Percentiles rank a stretch among this genome's conserved stretches.
phyloP scores from a whole-genome alignment of 2,797 vertebrate genomes.

The Mastacembelus armatus region DNA sequence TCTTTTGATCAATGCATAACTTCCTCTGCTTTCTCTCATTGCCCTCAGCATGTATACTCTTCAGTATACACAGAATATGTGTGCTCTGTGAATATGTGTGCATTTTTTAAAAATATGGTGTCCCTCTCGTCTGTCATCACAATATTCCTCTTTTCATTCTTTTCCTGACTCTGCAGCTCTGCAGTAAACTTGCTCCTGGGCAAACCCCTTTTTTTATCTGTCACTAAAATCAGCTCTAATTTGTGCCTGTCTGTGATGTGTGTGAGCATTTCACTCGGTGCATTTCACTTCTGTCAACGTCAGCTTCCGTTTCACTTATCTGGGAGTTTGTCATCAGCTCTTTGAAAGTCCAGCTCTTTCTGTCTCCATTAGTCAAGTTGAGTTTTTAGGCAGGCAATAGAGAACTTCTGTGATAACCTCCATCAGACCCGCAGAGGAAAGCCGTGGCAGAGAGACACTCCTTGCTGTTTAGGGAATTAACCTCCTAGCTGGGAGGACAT shows the following conservation, averaged over 20 bases:
- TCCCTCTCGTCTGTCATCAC: not conserved
- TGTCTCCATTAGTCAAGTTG: constrained; percentile 58
- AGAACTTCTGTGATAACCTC: constrained; percentile 71
- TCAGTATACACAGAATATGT: constrained; percentile 1
- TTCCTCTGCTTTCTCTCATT: constrained; percentile 13
- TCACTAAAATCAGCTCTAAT: not conserved
- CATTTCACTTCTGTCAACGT: constrained; percentile 1
- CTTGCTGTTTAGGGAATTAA: constrained; percentile 78
- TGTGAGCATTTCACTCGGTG: not conserved
- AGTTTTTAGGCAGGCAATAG: constrained; percentile 46
- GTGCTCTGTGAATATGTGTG: not conserved
- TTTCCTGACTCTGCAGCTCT: not conserved
- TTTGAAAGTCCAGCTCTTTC: constrained; percentile 28
- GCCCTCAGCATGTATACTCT: constrained; percentile 1
- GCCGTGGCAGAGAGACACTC: constrained; percentile 56
- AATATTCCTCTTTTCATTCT: not conserved
- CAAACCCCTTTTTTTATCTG: too few relatives aligned
- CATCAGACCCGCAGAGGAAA: constrained; percentile 54
- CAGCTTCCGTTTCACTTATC: constrained; percentile 8
- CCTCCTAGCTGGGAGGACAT: constrained; percentile 73
- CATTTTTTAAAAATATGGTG: constrained; percentile 25
- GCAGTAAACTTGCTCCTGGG: not conserved
- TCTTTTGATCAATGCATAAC: constrained; percentile 50
- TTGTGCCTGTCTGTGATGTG: not conserved
- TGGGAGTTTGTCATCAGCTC: constrained; percentile 39